Percentiles rank a stretch among this genome's conserved stretches.
Conservation (phyloP, 2,113 vertebrate species). For the Crotalus horridus region DNA sequence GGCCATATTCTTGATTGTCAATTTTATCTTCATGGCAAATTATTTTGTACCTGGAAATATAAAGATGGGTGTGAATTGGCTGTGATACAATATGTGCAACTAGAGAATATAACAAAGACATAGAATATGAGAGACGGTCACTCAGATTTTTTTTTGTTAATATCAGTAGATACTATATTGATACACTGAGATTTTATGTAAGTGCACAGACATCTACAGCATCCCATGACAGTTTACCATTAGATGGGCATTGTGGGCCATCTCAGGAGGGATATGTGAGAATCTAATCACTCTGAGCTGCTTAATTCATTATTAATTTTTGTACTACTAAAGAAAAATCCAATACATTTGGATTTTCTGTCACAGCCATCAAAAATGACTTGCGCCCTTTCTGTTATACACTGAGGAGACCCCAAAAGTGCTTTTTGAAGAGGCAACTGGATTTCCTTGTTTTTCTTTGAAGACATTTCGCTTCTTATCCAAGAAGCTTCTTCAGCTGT, state of each 20-base stretch:
- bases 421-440: too few relatives aligned
- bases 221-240: not conserved
- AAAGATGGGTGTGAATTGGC: not conserved
- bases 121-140: not conserved
- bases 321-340: not conserved
- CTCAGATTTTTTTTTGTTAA: not conserved
- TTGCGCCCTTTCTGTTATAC: not conserved
- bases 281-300: not conserved
- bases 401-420: not conserved
- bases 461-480: too few relatives aligned
- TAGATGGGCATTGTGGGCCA: not conserved
- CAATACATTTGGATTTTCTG: not conserved
- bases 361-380: not conserved
- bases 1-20: not conserved
- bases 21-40: not conserved
- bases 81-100: not conserved
- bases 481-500: too few relatives aligned
- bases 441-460: too few relatives aligned
- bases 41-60: not conserved
- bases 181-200: not conserved
- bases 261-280: not conserved
- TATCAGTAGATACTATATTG: not conserved
- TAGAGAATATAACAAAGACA: not conserved
- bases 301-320: not conserved
- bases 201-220: not conserved